Percentiles rank a stretch among this genome's conserved stretches.
Evolutionary conservation across 1,140 invertebrate species (phyloP).

Genomic region (Mamestra configurata): DNA sequence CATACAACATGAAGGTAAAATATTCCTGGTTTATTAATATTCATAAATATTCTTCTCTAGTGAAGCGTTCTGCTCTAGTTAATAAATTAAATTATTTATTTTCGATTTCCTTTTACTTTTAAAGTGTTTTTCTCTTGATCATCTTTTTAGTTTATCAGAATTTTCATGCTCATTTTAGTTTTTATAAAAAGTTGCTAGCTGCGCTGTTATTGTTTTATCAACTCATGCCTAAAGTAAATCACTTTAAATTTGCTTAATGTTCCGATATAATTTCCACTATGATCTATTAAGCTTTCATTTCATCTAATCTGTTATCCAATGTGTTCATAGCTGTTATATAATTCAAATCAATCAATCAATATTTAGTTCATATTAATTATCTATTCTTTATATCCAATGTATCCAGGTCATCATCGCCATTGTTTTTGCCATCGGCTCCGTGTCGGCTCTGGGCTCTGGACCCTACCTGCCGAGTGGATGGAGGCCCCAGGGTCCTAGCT

Average conservation of each 20-base stretch:
- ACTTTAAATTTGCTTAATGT: background rate
- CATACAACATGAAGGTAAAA: constrained; percentile 47
- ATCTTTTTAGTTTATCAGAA: too few species aligned
- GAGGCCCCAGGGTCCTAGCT: constrained; percentile 78
- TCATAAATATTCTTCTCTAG: background rate
- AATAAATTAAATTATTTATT: background rate
- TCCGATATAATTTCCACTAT: too few species aligned
- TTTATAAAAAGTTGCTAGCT: too few species aligned
- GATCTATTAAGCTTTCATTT: background rate
- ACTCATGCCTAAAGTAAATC: too few species aligned
- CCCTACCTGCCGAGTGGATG: constrained; percentile 80
- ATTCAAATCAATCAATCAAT: background rate
- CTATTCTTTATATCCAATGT: background rate
- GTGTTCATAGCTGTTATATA: background rate
- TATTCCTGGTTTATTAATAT: background rate
- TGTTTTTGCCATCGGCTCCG: constrained; percentile 63
- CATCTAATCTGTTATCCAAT: background rate
- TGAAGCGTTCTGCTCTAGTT: constrained; percentile 3
- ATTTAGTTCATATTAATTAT: background rate
- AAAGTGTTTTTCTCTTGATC: too few species aligned
- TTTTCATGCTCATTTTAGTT: too few species aligned
- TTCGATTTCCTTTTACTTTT: too few species aligned
- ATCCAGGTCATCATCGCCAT: constrained; percentile 69
- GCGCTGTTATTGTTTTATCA: too few species aligned
- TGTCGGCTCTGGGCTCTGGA: constrained; percentile 71